Evolutionary conservation across 1,140 invertebrate species (phyloP).

Genomic region (Scaptomyza pallida): DNA sequence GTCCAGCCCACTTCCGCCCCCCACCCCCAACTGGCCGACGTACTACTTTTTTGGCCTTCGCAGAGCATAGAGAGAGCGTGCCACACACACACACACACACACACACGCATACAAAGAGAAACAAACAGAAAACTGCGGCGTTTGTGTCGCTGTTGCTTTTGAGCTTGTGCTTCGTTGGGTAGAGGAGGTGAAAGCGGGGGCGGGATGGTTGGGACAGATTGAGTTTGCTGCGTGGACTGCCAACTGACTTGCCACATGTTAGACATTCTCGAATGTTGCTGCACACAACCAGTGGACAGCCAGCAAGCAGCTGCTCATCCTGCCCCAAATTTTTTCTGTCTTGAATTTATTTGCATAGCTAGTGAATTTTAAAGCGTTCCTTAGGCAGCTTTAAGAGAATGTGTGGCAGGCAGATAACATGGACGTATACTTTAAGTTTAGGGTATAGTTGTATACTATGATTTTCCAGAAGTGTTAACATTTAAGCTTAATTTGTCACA

Average conservation of each 20-base stretch:
- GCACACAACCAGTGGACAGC: conserved; percentile 4
- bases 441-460: too few relatives aligned
- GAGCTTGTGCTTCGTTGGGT: conserved; percentile 16
- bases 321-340: conserved; percentile 64
- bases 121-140: conserved; percentile 60
- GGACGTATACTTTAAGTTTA: too few relatives aligned
- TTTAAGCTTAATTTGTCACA: background rate
- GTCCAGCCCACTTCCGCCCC: conserved; percentile 42
- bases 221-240: conserved; percentile 11
- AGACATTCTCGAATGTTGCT: conserved; percentile 4
- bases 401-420: conserved; percentile 17
- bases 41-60: conserved; percentile 26
- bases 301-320: conserved; percentile 41
- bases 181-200: background rate
- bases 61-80: background rate
- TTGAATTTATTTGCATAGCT: conserved; percentile 75
- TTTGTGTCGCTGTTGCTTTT: conserved; percentile 49
- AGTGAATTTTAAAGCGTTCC: conserved; percentile 46
- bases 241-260: conserved; percentile 57
- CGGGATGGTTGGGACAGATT: too few relatives aligned
- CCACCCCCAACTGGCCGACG: background rate
- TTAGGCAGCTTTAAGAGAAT: conserved; percentile 11
- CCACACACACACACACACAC: conserved; percentile 11
- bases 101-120: conserved; percentile 32
- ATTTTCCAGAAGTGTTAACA: too few relatives aligned